Evolutionary conservation across 2,888 invertebrate species (phyloP), one percentile per base, ranked within the genome.

Genomic region (Drosophila diplacantha): DNA sequence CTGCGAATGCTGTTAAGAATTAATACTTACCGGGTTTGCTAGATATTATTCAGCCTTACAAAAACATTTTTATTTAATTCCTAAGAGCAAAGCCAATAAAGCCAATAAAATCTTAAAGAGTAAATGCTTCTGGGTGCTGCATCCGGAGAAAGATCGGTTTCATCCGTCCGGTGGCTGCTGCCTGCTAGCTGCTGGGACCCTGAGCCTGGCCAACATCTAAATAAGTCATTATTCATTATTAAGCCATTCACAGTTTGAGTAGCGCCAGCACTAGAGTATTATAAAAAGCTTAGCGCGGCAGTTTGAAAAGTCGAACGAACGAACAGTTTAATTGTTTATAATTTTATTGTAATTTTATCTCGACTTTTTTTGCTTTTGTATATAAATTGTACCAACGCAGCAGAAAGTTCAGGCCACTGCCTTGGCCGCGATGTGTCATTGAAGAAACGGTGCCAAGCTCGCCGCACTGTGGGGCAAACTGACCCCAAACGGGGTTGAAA

Each of bases 331-430:
- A 51, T 65, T 69, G 57, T 78, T 73, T 69, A 69, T 73, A 71
- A 72, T 70, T 83, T 79, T 71, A 70, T 69, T 75, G 70, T 75
- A 74, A 75, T 73, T 72, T 85, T 80, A 84, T 85, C 77, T 75
- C 69, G 59, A 75, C 59, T 80, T 85, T 84, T 85, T 85, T 85
- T 85, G 81, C 83, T 84, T 83, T 84, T 84, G 82, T 85, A 85
- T 85, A 85, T 84, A 85, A 85, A 77, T 75, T 79, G 67, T 81
- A 85, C 81, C 84, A 85, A 80, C 76, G 81, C 83, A 85, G 80
- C 85, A 85, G 85, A 85, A 86, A 75, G 63, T 57, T 62, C 55
- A 69, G 78, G 72, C 75, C 81, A 74, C 73, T 74, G 83, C 81
- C 81, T 76, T 75, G 61, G 39, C 61, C 60, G 8, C 55, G 47